Conservation (phyloP, 2,888 invertebrate species). For the Creontiades dilutus region DNA sequence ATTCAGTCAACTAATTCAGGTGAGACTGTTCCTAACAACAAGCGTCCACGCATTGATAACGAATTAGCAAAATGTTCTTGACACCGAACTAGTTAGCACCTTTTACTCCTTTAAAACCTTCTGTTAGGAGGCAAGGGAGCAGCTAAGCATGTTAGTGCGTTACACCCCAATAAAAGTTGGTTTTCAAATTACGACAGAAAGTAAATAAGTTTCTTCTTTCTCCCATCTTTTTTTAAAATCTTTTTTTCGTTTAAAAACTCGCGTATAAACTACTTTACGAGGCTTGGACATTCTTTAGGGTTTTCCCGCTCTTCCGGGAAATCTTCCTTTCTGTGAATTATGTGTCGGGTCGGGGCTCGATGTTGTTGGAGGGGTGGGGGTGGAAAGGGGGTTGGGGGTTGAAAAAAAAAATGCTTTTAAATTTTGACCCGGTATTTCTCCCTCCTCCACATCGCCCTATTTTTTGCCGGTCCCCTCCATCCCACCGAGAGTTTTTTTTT, state of each 20-base stretch:
- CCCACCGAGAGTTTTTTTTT: conserved; percentile 2
- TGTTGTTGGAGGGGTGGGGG: not conserved
- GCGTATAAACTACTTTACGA: not conserved
- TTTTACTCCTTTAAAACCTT: too few species aligned
- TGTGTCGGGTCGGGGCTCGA: not conserved
- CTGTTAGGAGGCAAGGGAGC: not conserved
- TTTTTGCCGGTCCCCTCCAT: not conserved
- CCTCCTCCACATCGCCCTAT: not conserved
- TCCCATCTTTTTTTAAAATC: not conserved
- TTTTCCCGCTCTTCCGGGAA: conserved; percentile 18
- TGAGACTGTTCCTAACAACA: too few species aligned
- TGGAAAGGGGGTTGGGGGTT: not conserved
- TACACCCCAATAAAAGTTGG: not conserved
- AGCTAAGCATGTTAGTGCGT: not conserved
- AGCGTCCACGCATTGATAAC: too few species aligned
- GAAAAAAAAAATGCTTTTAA: conserved; percentile 49
- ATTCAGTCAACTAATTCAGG: too few species aligned
- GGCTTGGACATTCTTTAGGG: conserved; percentile 8
- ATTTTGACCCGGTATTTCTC: conserved; percentile 50
- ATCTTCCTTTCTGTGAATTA: conserved; percentile 40
- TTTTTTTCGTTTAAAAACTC: conserved; percentile 18
- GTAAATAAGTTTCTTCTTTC: not conserved
- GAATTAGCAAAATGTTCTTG: too few species aligned
- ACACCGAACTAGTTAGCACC: too few species aligned
- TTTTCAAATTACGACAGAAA: not conserved